Conservation (phyloP, 2,797 vertebrate species). For the Staurois parvus region DNA sequence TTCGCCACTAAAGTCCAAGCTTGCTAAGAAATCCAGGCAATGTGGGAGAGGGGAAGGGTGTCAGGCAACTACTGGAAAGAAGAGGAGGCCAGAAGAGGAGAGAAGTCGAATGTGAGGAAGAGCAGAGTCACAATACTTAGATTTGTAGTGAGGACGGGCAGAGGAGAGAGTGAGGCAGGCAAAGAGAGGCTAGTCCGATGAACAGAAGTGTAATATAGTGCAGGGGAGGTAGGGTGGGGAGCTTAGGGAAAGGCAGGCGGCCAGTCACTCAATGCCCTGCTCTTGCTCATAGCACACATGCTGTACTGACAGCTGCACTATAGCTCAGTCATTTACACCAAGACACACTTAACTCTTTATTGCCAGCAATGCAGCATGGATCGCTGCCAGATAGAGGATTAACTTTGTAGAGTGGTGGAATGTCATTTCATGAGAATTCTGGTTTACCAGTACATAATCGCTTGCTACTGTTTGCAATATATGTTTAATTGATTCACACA, state of each 20-base stretch:
- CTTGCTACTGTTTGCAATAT: neutral
- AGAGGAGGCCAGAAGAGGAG: conserved; percentile 16
- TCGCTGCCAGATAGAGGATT: neutral
- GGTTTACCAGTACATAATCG: neutral
- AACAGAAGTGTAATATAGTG: conserved; percentile 43
- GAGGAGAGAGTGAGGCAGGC: conserved; percentile 51
- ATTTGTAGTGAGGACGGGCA: conserved; percentile 13
- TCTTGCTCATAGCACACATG: conserved; percentile 56
- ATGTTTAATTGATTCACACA: too few relatives aligned
- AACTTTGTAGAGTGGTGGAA: too few relatives aligned
- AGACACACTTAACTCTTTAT: conserved; percentile 41
- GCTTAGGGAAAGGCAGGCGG: conserved; percentile 48
- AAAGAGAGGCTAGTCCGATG: conserved; percentile 46
- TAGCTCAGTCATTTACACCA: conserved; percentile 49
- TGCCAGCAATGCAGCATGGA: neutral
- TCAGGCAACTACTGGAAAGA: conserved; percentile 26
- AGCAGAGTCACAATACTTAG: conserved; percentile 4
- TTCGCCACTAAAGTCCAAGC: conserved; percentile 31
- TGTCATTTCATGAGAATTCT: neutral
- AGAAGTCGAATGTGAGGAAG: neutral
- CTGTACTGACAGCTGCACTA: conserved; percentile 58
- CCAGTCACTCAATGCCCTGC: conserved; percentile 52
- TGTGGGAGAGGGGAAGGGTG: conserved; percentile 42
- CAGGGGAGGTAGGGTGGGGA: conserved; percentile 20
- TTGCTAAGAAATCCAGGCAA: conserved; percentile 49